These are phyloP conservation scores for Holocentrus rufus DNA, from an alignment of 2,797 vertebrate genomes.

Conservation along the genomic window DNA sequence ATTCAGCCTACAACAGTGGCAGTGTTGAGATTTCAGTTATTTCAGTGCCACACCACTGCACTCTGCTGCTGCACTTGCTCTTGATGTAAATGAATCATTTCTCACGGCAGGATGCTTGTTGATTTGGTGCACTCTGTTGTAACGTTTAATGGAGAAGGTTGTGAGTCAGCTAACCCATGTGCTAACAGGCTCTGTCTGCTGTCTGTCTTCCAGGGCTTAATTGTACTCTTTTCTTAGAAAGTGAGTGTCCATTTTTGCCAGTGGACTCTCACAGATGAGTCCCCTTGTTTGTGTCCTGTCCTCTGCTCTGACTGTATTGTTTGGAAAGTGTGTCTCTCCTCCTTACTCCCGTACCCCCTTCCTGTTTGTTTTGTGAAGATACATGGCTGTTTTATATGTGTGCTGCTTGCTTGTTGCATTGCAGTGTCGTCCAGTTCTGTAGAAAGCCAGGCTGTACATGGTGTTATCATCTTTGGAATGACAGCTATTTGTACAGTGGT, in stretches of 20 bases:
- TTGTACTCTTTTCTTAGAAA: conserved; percentile 94
- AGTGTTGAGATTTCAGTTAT: no score
- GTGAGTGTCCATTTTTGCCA: conserved; percentile 85
- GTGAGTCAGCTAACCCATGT: conserved; percentile 15
- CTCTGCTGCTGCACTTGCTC: no score
- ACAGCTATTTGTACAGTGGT: conserved; percentile 20
- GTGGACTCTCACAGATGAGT: conserved; percentile 59
- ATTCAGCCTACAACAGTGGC: no score
- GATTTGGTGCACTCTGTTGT: background rate
- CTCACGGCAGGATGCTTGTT: background rate
- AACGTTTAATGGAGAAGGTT: background rate
- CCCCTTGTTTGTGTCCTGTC: conserved; percentile 40
- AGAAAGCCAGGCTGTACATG: conserved; percentile 15
- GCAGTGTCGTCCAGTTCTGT: conserved; percentile 46
- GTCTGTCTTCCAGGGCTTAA: conserved; percentile 94
- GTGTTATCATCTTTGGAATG: conserved; percentile 30
- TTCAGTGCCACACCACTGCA: no score
- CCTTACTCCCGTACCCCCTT: background rate
- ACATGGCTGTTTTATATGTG: conserved; percentile 37
- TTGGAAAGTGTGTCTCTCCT: conserved; percentile 17
- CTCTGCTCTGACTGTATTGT: conserved; percentile 6
- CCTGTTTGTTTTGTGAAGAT: conserved; percentile 9
- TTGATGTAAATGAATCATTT: background rate
- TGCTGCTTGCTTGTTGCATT: conserved; percentile 43
- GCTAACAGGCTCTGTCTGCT: conserved; percentile 77